Conservation (phyloP, 2,888 invertebrate genomes). For the Actias luna region DNA sequence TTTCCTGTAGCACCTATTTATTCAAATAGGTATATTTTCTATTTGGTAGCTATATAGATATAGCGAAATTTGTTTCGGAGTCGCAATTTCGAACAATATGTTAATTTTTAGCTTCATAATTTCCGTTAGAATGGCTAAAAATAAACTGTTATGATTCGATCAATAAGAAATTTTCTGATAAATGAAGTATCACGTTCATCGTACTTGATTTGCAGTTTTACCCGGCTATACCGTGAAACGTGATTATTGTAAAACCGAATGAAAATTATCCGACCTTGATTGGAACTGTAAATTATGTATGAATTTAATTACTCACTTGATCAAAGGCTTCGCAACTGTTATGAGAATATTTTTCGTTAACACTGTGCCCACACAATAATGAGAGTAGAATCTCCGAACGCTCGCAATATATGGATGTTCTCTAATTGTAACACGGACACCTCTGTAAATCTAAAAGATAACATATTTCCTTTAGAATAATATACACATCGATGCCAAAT, state of each 20-base stretch:
- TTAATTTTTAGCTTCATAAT: no score
- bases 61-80: no score
- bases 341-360: slow-evolving; percentile 54
- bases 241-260: not conserved
- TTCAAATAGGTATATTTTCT: no score
- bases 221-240: no score
- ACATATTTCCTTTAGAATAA: not conserved
- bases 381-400: slow-evolving; percentile 50
- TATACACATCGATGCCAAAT: not conserved
- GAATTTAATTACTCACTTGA: slow-evolving; percentile 40
- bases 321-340: slow-evolving; percentile 61
- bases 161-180: not conserved
- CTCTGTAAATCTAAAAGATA: slow-evolving; percentile 56
- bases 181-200: not conserved
- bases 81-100: no score
- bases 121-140: no score
- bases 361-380: slow-evolving; percentile 56
- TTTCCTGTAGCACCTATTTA: no score
- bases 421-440: slow-evolving; percentile 48
- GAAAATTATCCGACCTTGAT: not conserved
- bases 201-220: no score
- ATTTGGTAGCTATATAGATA: no score
- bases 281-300: not conserved
- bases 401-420: slow-evolving; percentile 70
- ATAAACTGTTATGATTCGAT: not conserved